phyloP scores from a whole-genome alignment of 35 echinoderm and acorn worm genomes.

The Apostichopus parvimensis region DNA sequence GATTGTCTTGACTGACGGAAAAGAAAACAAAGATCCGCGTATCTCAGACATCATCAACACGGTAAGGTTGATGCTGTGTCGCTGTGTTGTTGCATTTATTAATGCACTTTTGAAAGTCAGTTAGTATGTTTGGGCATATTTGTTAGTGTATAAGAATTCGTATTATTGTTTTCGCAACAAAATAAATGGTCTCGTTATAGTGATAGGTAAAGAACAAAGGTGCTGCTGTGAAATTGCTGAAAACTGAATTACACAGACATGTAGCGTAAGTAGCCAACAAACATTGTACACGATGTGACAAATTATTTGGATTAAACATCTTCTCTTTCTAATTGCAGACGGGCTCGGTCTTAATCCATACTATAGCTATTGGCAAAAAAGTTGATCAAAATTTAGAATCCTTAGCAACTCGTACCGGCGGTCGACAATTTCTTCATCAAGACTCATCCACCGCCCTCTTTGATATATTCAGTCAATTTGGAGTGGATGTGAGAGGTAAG shows the following conservation, averaged over 20 bases:
- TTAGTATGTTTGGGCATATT: too few species aligned
- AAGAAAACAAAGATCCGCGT: neutral
- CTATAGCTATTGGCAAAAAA: slow-evolving; percentile 18
- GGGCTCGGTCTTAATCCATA: slow-evolving; percentile 15
- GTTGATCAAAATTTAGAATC: slow-evolving; percentile 28
- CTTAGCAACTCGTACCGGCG: slow-evolving; percentile 18
- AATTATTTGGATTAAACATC: too few species aligned
- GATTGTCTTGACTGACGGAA: slow-evolving; percentile 44
- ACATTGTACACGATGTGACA: too few species aligned
- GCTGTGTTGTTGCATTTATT: too few species aligned
- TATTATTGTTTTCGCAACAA: too few species aligned
- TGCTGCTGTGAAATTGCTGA: neutral
- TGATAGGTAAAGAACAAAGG: neutral
- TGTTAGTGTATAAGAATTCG: too few species aligned
- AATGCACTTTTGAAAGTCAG: too few species aligned
- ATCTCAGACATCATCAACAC: slow-evolving; percentile 17
- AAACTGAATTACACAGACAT: neutral
- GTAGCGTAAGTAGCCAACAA: too few species aligned
- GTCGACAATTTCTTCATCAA: slow-evolving; percentile 41
- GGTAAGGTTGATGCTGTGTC: neutral
- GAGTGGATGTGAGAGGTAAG: slow-evolving; percentile 38
- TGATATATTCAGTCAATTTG: slow-evolving; percentile 46
- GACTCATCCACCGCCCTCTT: slow-evolving; percentile 29
- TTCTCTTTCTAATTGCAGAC: neutral
- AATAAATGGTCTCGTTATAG: too few species aligned